Conservation (phyloP, 2,113 vertebrate genomes). For the Pteropus alecto region DNA sequence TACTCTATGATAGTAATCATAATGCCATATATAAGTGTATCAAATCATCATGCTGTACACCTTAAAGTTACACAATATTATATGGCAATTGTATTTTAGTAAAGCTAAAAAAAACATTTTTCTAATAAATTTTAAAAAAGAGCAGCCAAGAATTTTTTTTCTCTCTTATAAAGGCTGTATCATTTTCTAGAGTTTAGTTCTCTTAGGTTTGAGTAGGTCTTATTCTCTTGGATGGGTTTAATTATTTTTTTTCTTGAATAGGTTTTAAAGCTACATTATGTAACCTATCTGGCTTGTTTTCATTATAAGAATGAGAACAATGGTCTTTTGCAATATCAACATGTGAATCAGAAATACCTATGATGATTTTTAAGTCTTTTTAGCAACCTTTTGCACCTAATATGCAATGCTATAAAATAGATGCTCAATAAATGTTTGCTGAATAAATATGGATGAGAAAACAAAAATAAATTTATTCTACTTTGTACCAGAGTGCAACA, state of each 20-base stretch:
- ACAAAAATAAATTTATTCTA: conserved; percentile 17
- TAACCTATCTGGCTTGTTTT: not conserved
- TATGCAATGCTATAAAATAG: not conserved
- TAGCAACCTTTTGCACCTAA: not conserved
- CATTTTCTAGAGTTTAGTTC: not conserved
- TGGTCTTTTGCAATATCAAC: not conserved
- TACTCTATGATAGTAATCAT: not conserved
- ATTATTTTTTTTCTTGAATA: not conserved
- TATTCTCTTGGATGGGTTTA: not conserved
- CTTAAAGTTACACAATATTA: not conserved
- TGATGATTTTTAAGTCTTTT: not conserved
- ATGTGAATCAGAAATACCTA: not conserved
- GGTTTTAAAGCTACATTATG: not conserved
- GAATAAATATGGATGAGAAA: conserved; percentile 36
- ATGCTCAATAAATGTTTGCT: not conserved
- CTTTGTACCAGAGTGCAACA: not conserved
- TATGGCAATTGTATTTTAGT: not conserved
- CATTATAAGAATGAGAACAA: not conserved
- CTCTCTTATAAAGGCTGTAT: not conserved
- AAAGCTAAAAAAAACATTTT: not conserved
- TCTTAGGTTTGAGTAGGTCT: not conserved
- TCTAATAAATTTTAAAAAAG: not conserved
- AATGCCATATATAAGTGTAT: not conserved
- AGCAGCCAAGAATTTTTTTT: not conserved
- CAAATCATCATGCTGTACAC: not conserved